Base-by-base conservation (phyloP, 2,888 invertebrate species). In the Erebia palarica region DNA sequence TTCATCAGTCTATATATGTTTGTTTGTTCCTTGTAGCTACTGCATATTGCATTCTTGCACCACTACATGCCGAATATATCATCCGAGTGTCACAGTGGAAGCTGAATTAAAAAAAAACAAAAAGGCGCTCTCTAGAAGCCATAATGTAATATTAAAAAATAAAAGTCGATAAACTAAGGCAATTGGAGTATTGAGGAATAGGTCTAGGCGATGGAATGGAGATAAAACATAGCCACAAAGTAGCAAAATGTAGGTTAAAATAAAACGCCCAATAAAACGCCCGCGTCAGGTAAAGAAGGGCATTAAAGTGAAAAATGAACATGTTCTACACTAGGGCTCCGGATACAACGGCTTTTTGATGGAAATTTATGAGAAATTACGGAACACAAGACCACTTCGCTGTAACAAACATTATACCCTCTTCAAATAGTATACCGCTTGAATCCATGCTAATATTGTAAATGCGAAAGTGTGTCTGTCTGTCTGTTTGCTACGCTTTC, bases 271-370 rank as follows among this genome's bases (percentile, higher is more conserved):
- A 70, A 68, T 74, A 72, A 68, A 73, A 57, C 68, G 44, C 27
- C n/a, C 58, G 59, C 55, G 57, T 67, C 74, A 73, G 70, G 70
- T 73, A 71, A 69, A 69, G 71, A 63, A 21, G 58, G 44, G 59
- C 68, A 73, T 73, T 73, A 71, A 70, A 51, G 60, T 74, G 73
- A 74, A 74, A 73, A 73, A 74, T 74, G 74, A 71, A 73, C 66
- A 73, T 73, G 70, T 74, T 74, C 69, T 27, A 27, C 42, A 72
- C 67, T 59, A 67, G 60, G 64, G 59, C 60, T 64, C 61, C 60
- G 47, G 51, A 18, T 64, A 68, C 65, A 72, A 73, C 65, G 66
- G 67, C 60, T 71, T 67, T 61, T 53, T 71, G 64, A 74, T 74
- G 70, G 65, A 67, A 69, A 74, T 73, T 69, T 74, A 74, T 70